A percentile compares a stretch with the other conserved stretches of the same genome.
Evolutionary conservation across 2,888 invertebrate genomes (phyloP).

Genomic region (Lithophane leautieri): DNA sequence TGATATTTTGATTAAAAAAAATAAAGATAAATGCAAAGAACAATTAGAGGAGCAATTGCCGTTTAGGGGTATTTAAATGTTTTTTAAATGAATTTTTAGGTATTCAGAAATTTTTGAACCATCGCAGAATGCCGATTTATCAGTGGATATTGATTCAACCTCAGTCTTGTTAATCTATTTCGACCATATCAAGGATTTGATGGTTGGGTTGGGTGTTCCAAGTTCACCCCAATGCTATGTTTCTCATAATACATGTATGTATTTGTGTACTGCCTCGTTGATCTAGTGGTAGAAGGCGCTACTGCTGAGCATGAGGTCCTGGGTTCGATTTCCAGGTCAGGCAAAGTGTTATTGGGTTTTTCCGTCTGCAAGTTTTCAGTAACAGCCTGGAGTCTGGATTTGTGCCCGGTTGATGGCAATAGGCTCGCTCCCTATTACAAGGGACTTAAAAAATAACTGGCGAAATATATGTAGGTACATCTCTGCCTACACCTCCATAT

Average conservation of each 20-base stretch:
- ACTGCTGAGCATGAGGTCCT: too few relatives aligned
- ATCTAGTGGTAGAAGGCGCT: too few relatives aligned
- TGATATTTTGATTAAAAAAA: conserved; percentile 22
- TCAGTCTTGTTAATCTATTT: neutral
- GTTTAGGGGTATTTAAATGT: neutral
- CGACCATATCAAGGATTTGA: neutral
- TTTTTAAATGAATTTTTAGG: neutral
- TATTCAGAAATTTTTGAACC: neutral
- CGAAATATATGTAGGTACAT: too few relatives aligned
- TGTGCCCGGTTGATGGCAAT: too few relatives aligned
- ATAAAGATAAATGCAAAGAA: conserved; percentile 22
- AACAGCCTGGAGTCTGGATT: too few relatives aligned
- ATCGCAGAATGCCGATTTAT: neutral
- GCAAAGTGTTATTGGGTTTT: too few relatives aligned
- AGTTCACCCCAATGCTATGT: neutral
- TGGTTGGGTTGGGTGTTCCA: neutral
- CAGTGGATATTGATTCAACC: neutral
- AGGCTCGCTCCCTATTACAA: too few relatives aligned
- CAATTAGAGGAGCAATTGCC: neutral
- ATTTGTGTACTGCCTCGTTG: too few relatives aligned
- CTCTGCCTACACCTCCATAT: too few relatives aligned
- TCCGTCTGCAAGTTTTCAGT: too few relatives aligned
- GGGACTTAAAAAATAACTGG: too few relatives aligned
- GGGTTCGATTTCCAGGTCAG: too few relatives aligned
- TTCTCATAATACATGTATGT: neutral